phyloP scores from a whole-genome alignment of 2,797 vertebrate genomes.

The Synanceia verrucosa region DNA sequence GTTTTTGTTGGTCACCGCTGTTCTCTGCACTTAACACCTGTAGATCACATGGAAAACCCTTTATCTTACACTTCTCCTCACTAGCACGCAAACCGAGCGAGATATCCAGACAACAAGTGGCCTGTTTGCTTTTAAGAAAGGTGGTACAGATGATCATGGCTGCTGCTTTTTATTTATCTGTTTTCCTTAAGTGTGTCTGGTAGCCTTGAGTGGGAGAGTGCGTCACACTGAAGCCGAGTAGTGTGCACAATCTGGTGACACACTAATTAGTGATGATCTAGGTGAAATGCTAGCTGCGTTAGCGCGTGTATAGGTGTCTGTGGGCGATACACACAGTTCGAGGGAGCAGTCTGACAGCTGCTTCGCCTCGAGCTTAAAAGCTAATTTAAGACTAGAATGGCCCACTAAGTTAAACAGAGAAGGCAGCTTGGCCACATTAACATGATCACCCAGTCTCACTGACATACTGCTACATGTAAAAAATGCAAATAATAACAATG shows the following conservation, averaged over 20 bases:
- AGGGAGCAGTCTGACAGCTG: constrained; percentile 69
- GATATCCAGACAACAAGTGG: constrained; percentile 34
- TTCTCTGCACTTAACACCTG: constrained; percentile 58
- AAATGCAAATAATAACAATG: constrained; percentile 20
- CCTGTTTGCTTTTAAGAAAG: constrained; percentile 8
- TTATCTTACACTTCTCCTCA: constrained; percentile 41
- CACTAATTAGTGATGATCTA: constrained; percentile 77
- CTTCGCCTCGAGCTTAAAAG: constrained; percentile 62
- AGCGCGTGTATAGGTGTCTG: constrained; percentile 60
- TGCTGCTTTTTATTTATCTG: constrained; percentile 34
- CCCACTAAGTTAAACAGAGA: constrained; percentile 50
- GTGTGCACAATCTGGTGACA: constrained; percentile 69
- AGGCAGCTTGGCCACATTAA: constrained; percentile 29
- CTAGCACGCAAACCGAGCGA: constrained; percentile 14
- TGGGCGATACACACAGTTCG: constrained; percentile 61
- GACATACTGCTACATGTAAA: constrained; percentile 8
- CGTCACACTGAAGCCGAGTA: constrained; percentile 52
- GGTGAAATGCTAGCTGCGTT: constrained; percentile 71
- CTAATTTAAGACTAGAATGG: constrained; percentile 64
- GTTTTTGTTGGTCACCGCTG: constrained; percentile 66
- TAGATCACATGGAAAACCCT: constrained; percentile 56
- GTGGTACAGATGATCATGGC: constrained; percentile 12
- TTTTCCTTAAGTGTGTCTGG: constrained; percentile 41
- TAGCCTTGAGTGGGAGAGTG: constrained; percentile 44
- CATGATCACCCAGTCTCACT: constrained; percentile 8